Base-by-base conservation (phyloP, 2,888 invertebrate genomes). In the Sericinus montela region DNA sequence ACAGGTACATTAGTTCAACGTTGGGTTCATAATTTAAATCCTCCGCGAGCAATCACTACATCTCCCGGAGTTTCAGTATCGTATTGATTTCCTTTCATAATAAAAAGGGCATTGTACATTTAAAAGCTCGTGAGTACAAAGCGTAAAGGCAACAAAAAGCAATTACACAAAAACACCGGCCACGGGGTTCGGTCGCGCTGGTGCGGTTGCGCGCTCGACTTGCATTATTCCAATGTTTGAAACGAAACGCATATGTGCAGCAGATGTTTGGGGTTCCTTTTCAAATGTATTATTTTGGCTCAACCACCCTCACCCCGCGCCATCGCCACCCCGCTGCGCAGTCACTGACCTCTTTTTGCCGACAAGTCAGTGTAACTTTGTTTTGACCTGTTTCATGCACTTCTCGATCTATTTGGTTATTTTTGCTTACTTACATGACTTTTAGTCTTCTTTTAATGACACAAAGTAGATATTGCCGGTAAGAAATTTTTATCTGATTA, bases 201-300 rank as follows among this genome's bases (percentile, higher is more conserved):
- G 67, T 76, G 79, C 65, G 76, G 79, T 80, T 79, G 72, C 73
- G 70, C 69, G 79, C 76, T 74, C 81, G 69, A 76, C 81, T 82
- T 79, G 80, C 82, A 80, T 86, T 86, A 81, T 84, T 78, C 63
- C 70, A 70, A 66, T 68, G 71, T 76, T 75, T 75, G 72, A 67
- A 81, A 77, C 69, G 69, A 62, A 77, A 77, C 76, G 77, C 87
- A 87, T 79, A 86, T 88, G 87, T 76, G 77, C 69, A 70, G 79
- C 87, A 88, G 88, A 87, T 88, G 88, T 81, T 84, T 72, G 82
- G 83, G 85, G 74, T 80, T 70, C 73, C 81, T 81, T 85, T 86
- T 81, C 74, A 77, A 80, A 83, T 76, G 75, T 82, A 75, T 83
- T 81, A 83, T 80, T 80, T 72, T 63, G 38, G 41, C 28, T 30